phyloP scores from a whole-genome alignment of 2,113 vertebrate genomes.

The Varanus komodoensis region DNA sequence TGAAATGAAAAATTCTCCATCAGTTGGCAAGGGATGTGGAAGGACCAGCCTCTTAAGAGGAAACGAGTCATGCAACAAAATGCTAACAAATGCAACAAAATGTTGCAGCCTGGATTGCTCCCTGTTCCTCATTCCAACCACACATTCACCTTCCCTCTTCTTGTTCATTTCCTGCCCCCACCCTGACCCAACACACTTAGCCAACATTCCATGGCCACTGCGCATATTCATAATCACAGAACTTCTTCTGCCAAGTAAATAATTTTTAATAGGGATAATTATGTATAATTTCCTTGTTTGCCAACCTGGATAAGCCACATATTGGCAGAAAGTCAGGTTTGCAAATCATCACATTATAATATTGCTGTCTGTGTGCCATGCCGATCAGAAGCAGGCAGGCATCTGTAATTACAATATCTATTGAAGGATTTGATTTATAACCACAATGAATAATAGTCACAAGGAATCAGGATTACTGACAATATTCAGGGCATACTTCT shows the following conservation, averaged over 20 bases:
- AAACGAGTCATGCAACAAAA: not conserved
- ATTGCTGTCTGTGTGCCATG: conserved; percentile 9
- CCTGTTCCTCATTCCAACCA: not conserved
- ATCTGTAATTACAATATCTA: conserved; percentile 12
- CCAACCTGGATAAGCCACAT: conserved; percentile 26
- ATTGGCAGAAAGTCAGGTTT: conserved; percentile 9
- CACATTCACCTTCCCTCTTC: no score
- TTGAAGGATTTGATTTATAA: not conserved
- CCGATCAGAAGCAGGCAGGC: not conserved
- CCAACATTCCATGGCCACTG: not conserved
- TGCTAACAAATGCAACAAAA: not conserved
- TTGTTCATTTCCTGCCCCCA: not conserved
- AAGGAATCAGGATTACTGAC: not conserved
- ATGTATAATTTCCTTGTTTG: conserved; percentile 29
- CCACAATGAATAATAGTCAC: not conserved
- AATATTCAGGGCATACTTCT: no score
- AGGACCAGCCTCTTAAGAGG: not conserved
- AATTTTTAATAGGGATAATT: conserved; percentile 27
- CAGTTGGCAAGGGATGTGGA: not conserved
- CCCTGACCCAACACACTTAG: not conserved
- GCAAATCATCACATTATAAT: conserved; percentile 9
- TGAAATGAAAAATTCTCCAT: not conserved
- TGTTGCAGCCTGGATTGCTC: not conserved
- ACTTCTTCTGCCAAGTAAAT: conserved; percentile 5
- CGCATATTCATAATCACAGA: conserved; percentile 32